A percentile compares a stretch with the other conserved stretches of the same genome.
These are phyloP conservation scores for Argynnis bischoffii DNA, from an alignment of 2,888 invertebrate species.

Conservation along the genomic window DNA sequence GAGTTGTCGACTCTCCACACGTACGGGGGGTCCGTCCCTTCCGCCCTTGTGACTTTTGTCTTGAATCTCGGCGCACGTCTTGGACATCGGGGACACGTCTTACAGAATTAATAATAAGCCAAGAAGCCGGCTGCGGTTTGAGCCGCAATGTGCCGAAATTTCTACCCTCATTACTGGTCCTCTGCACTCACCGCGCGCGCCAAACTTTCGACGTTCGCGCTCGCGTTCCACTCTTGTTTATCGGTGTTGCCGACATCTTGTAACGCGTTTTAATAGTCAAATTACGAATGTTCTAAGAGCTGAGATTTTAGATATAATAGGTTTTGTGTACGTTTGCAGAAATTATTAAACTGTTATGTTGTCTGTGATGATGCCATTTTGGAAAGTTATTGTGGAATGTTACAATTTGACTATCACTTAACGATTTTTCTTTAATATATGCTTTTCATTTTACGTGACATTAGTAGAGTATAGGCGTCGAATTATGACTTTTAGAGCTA, in stretches of 20 bases:
- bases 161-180: constrained; percentile 80
- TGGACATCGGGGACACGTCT: constrained; percentile 83
- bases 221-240: constrained; percentile 75
- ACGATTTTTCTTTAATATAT: too few relatives aligned
- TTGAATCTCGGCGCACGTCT: constrained; percentile 82
- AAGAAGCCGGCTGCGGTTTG: constrained; percentile 79
- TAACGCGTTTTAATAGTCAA: constrained; percentile 73
- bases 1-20: constrained; percentile 72
- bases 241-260: constrained; percentile 75
- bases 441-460: too few relatives aligned
- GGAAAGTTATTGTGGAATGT: not conserved
- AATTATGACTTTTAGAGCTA: too few relatives aligned
- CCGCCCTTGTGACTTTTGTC: constrained; percentile 80
- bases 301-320: constrained; percentile 43
- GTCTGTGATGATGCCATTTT: not conserved
- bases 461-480: too few relatives aligned
- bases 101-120: constrained; percentile 84
- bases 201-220: constrained; percentile 75
- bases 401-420: not conserved
- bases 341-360: not conserved
- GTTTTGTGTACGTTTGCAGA: constrained; percentile 5
- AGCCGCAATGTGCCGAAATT: constrained; percentile 80
- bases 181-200: constrained; percentile 78
- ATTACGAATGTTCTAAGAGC: constrained; percentile 72
- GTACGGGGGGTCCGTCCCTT: constrained; percentile 65